Evolutionary conservation across 2,113 vertebrate species (phyloP).

Genomic region (Arvicanthis niloticus): DNA sequence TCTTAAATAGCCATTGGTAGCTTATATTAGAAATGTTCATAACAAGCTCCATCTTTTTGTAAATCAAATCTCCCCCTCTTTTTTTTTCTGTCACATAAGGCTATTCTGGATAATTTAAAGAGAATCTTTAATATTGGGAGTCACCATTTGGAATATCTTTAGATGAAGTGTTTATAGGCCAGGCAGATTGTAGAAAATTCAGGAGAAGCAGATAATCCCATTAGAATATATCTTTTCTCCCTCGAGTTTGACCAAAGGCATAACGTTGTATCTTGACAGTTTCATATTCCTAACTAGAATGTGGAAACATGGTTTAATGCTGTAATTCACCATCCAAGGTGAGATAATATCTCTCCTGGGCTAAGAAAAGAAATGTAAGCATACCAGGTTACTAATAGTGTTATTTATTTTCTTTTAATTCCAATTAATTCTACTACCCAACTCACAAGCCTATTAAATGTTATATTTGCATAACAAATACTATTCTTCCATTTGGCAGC

Average conservation of each 20-base stretch:
- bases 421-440: neutral
- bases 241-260: neutral
- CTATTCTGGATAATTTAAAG: constrained; percentile 13
- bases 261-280: neutral
- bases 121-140: neutral
- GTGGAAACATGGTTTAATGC: neutral
- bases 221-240: neutral
- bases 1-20: neutral
- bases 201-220: neutral
- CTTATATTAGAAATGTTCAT: constrained; percentile 1
- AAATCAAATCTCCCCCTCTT: neutral
- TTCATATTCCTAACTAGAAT: neutral
- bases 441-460: neutral
- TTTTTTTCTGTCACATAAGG: neutral
- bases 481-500: neutral
- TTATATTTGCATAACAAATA: constrained; percentile 29
- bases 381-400: neutral
- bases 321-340: neutral
- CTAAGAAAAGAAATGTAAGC: constrained; percentile 35
- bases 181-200: neutral
- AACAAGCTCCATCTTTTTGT: neutral
- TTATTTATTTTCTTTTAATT: constrained; percentile 21
- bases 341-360: neutral
- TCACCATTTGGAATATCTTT: neutral
- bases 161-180: neutral